Evolutionary conservation across 1,140 invertebrate species (phyloP), one percentile per base, ranked within the genome.

Genomic region (Oedothorax gibbosus): DNA sequence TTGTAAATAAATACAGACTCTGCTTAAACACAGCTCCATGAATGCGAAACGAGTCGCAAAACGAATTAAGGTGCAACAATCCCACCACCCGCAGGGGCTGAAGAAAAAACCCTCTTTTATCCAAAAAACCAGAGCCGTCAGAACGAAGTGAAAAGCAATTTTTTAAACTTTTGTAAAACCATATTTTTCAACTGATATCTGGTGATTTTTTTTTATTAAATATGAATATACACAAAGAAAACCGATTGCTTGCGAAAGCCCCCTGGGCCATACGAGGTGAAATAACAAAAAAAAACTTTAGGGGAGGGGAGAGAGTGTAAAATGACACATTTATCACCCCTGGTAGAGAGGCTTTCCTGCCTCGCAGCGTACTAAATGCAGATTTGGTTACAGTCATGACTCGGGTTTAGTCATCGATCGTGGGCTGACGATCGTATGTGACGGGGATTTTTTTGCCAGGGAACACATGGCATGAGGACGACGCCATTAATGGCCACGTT

Each of bases 161-260:
- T 84, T 73, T 84, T 84, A 84, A 84, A 82, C 80, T 82, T 82
- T 82, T 82, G 80, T 82, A 82, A 82, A 82, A 84, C 81, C 71
- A 84, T 84, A 84, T 84, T 84, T 84, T 84, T 84, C 81, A 84
- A 57, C 64, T 82, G 21, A 50, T 82, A 82, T 82, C 80, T 71
- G 65, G 54, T 53, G 56, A 9, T 51, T 15, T 56, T 62, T 71
- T 71, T 71, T 71, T 49, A 72, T 72, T 72, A 82, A 82, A 82
- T 21, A 62, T 68, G 77, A 66, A 66, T 54, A 64, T 49, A 82
- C 80, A 82, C 80, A 82, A 82, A 73, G 69, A 73, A 56, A 21
- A 81, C n/a, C 69, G 80, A 82, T 82, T 82, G 80, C 20, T 80
- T 35, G 66, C 51, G 20, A 64, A 35, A 62, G 62, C 77, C 35